Evolutionary conservation across 2,888 invertebrate genomes (phyloP).

Genomic region (Metopia argyrocephala): DNA sequence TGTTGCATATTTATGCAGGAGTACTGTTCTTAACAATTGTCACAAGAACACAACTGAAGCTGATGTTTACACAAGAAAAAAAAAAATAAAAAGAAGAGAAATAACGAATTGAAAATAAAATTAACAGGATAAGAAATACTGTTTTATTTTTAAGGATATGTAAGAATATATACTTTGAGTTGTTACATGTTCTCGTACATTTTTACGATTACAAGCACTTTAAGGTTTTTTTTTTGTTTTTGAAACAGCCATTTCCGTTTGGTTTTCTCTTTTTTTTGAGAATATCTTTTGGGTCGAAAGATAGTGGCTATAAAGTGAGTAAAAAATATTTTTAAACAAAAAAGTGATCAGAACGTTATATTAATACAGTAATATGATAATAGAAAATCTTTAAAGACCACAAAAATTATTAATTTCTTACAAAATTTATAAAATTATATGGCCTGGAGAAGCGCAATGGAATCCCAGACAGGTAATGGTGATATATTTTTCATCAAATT

Average conservation of each 20-base stretch:
- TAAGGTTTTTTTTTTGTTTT: slow-evolving; percentile 38
- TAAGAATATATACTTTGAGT: not conserved
- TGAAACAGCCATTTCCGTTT: slow-evolving; percentile 49
- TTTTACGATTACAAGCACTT: slow-evolving; percentile 32
- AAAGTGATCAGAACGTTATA: too few species aligned
- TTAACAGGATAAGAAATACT: not conserved
- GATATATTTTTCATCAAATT: too few species aligned
- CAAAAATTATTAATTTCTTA: too few species aligned
- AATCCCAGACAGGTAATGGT: too few species aligned
- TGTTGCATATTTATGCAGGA: not conserved
- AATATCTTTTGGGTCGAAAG: not conserved
- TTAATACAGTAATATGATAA: too few species aligned
- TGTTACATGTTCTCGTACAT: slow-evolving; percentile 18
- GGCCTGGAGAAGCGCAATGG: too few species aligned
- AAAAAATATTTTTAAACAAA: too few species aligned
- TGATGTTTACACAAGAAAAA: slow-evolving; percentile 12
- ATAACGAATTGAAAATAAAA: not conserved
- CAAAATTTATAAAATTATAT: too few species aligned
- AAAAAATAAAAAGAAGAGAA: not conserved
- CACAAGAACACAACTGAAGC: slow-evolving; percentile 37
- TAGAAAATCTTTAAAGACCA: too few species aligned
- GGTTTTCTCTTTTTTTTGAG: not conserved
- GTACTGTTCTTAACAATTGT: slow-evolving; percentile 52
- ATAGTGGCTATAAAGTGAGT: too few species aligned
- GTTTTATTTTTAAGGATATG: not conserved